Evolutionary conservation across 2,113 vertebrate species (phyloP).

Genomic region (Xerus inauris): DNA sequence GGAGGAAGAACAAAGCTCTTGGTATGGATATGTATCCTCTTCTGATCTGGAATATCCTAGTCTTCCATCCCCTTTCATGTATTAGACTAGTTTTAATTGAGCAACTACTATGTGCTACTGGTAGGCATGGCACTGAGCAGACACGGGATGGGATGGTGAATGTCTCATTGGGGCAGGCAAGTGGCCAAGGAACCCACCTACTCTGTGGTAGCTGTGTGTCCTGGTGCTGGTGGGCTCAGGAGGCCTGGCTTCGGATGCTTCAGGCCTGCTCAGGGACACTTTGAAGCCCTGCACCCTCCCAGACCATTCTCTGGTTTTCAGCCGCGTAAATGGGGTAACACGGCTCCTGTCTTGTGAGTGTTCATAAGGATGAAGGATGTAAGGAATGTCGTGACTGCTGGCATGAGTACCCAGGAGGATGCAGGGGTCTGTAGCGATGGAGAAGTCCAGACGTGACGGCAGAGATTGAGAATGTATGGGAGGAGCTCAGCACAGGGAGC

Average conservation of each 20-base stretch:
- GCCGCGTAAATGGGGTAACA: neutral
- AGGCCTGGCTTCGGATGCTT: neutral
- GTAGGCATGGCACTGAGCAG: neutral
- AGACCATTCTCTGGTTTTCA: neutral
- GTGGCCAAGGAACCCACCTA: accelerated
- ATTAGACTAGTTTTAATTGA: neutral
- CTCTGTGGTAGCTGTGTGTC: neutral
- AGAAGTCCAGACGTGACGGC: neutral
- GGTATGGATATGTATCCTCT: neutral
- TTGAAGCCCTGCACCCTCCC: neutral
- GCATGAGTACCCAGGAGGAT: neutral
- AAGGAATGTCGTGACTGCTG: neutral
- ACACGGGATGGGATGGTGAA: accelerated
- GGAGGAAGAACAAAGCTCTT: neutral
- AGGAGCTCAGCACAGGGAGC: neutral
- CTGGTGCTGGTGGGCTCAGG: neutral
- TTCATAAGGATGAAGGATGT: neutral
- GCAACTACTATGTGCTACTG: neutral
- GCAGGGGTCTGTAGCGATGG: neutral
- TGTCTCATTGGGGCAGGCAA: neutral
- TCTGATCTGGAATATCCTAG: neutral
- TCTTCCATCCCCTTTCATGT: neutral
- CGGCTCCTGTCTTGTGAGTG: neutral
- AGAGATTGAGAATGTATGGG: neutral
- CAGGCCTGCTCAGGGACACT: too few species aligned